phyloP scores from a whole-genome alignment of 2,888 invertebrate genomes.

The Strigamia maritima region DNA sequence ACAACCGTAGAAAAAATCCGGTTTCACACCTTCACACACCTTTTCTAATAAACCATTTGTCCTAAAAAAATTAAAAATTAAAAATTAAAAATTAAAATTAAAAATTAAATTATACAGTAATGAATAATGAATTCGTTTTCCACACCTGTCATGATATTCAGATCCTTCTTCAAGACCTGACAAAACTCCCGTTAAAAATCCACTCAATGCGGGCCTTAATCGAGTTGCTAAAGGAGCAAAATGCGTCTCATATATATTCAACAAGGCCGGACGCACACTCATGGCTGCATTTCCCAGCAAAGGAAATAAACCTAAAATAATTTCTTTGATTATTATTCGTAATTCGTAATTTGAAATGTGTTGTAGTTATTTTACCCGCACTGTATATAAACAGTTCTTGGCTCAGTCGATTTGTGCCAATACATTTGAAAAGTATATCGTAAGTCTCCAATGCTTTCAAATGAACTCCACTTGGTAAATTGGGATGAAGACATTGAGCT shows the following conservation, averaged over 20 bases:
- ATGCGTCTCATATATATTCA: slow-evolving; percentile 81
- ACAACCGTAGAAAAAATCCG: slow-evolving; percentile 77
- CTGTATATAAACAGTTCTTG: slow-evolving; percentile 81
- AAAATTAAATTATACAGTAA: slow-evolving; percentile 39
- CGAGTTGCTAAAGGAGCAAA: slow-evolving; percentile 76
- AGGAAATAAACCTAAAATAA: slow-evolving; percentile 72
- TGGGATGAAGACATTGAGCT: slow-evolving; percentile 91
- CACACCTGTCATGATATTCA: slow-evolving; percentile 72
- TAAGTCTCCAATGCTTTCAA: slow-evolving; percentile 87
- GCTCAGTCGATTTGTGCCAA: slow-evolving; percentile 72
- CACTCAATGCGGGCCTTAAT: slow-evolving; percentile 75
- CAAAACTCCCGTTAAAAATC: slow-evolving; percentile 80
- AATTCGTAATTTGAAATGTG: slow-evolving; percentile 42
- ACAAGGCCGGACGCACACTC: slow-evolving; percentile 76
- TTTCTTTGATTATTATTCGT: background rate
- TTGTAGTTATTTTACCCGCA: slow-evolving; percentile 57
- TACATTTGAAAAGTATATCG: slow-evolving; percentile 82
- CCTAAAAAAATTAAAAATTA: too few relatives aligned
- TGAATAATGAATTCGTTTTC: background rate
- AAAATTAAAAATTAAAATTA: too few relatives aligned
- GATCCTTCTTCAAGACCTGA: slow-evolving; percentile 84
- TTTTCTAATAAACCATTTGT: slow-evolving; percentile 64
- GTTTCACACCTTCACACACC: slow-evolving; percentile 72
- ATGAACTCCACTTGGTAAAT: slow-evolving; percentile 85
- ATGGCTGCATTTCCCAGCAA: slow-evolving; percentile 81